Evolutionary conservation across 1,140 invertebrate genomes (phyloP).

Genomic region (Drosophila asahinai): DNA sequence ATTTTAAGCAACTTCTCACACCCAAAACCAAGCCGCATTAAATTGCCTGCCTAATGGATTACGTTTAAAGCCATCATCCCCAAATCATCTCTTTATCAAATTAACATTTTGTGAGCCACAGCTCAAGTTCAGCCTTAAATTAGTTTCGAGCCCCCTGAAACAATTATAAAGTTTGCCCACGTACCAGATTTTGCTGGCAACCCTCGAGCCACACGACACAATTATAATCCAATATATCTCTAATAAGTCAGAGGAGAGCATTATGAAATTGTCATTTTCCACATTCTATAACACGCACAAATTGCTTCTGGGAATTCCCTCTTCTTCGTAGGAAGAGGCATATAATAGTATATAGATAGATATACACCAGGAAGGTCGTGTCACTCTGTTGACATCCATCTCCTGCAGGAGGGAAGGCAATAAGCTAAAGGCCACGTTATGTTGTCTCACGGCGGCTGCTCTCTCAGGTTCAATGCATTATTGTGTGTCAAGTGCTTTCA

Average conservation of each 20-base stretch:
- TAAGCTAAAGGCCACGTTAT: constrained; percentile 67
- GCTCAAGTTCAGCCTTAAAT: constrained; percentile 31
- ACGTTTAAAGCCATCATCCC: constrained; percentile 15
- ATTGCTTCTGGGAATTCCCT: constrained; percentile 50
- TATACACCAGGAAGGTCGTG: constrained; percentile 23
- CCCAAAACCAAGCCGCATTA: constrained; percentile 8
- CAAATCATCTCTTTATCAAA: constrained; percentile 23
- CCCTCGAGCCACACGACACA: constrained; percentile 20
- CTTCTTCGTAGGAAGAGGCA: neutral
- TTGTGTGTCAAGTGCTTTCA: constrained; percentile 71
- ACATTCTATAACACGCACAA: constrained; percentile 34
- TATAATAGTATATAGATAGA: constrained; percentile 12
- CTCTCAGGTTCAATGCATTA: constrained; percentile 76
- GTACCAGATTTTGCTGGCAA: constrained; percentile 13
- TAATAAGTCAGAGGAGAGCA: constrained; percentile 44
- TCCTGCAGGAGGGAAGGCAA: constrained; percentile 46
- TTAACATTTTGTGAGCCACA: constrained; percentile 33
- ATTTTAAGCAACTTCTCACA: constrained; percentile 4
- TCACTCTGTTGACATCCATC: constrained; percentile 49
- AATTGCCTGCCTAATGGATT: constrained; percentile 37
- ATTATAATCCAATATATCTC: constrained; percentile 53
- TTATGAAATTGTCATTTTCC: constrained; percentile 52
- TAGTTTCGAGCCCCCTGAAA: constrained; percentile 17
- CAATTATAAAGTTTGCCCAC: constrained; percentile 46
- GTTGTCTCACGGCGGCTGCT: constrained; percentile 56